phyloP scores from a whole-genome alignment of 2,797 vertebrate species.

The Naso thynnoides region DNA sequence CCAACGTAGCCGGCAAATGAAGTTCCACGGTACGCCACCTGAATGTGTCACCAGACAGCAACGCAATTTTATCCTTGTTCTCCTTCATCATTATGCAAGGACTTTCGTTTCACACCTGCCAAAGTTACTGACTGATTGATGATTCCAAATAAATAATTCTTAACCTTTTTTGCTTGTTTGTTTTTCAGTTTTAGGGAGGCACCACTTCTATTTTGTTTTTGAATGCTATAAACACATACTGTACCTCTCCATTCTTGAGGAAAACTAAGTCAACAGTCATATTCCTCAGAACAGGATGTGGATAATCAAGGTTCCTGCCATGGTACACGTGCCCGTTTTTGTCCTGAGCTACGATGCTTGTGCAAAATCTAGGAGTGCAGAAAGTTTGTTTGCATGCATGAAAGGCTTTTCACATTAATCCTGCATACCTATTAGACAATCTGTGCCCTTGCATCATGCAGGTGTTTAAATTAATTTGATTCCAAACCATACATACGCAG shows the following conservation, averaged over 20 bases:
- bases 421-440: background rate
- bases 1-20: conserved; percentile 94
- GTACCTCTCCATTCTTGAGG: conserved; percentile 88
- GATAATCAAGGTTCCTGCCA: conserved; percentile 93
- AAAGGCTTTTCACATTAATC: background rate
- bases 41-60: conserved; percentile 35
- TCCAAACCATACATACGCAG: conserved; percentile 86
- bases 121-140: background rate
- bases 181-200: background rate
- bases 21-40: conserved; percentile 91
- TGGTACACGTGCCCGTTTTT: conserved; percentile 89
- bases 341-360: conserved; percentile 93
- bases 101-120: background rate
- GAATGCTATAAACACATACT: conserved; percentile 57
- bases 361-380: conserved; percentile 89
- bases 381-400: conserved; percentile 13
- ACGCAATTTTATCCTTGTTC: background rate
- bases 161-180: background rate
- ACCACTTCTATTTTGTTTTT: background rate
- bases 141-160: background rate
- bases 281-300: conserved; percentile 86
- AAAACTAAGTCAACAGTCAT: conserved; percentile 89
- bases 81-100: background rate
- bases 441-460: background rate
- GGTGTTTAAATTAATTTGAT: background rate